Evolutionary conservation across 2,888 invertebrate species (phyloP).

Genomic region (Adelognathus sp.): DNA sequence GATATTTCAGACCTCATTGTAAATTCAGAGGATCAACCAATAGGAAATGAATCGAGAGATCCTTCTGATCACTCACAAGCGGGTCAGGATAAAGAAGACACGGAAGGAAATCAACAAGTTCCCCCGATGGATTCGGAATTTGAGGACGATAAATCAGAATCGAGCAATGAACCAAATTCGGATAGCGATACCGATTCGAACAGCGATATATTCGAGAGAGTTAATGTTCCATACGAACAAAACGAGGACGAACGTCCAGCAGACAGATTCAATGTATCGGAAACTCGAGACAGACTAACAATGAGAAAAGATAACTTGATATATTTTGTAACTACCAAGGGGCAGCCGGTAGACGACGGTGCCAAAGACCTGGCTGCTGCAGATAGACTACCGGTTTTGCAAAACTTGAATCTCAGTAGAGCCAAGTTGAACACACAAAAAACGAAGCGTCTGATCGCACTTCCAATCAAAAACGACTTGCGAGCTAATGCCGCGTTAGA

Average conservation of each 20-base stretch:
- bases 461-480: constrained; percentile 11
- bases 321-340: constrained; percentile 17
- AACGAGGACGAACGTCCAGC: neutral
- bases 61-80: neutral
- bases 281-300: constrained; percentile 18
- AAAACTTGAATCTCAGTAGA: neutral
- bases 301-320: constrained; percentile 47
- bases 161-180: neutral
- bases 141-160: neutral
- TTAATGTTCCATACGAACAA: neutral
- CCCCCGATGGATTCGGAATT: neutral
- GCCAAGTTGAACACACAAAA: neutral
- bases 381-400: neutral
- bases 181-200: neutral
- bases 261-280: constrained; percentile 29
- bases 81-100: neutral
- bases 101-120: neutral
- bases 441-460: neutral
- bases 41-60: neutral
- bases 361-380: neutral
- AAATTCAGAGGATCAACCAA: neutral
- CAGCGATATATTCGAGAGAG: neutral
- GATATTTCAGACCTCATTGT: neutral
- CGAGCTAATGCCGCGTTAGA: neutral
- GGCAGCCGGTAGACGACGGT: constrained; percentile 32